Evolutionary conservation across 2,888 invertebrate species (phyloP).

Genomic region (Tubulanus polymorphus): DNA sequence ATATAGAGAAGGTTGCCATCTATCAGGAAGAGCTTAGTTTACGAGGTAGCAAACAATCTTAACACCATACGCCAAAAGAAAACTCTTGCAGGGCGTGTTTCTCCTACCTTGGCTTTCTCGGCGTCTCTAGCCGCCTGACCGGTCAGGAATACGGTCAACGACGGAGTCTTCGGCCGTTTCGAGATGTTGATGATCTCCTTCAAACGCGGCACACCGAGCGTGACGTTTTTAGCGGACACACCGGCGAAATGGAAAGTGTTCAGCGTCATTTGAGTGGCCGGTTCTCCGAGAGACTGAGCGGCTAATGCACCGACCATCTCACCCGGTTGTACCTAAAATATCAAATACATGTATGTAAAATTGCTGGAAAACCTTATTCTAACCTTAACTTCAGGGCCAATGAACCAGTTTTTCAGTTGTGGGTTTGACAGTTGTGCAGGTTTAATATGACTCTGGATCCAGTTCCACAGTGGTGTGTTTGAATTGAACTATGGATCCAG

Average conservation of each 20-base stretch:
- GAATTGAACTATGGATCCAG: not conserved
- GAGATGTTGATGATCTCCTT: constrained; percentile 95
- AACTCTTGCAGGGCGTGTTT: too few relatives aligned
- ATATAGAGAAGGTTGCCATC: too few relatives aligned
- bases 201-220: constrained; percentile 95
- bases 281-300: constrained; percentile 97
- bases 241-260: constrained; percentile 99
- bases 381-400: too few relatives aligned
- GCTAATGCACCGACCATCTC: constrained; percentile 99
- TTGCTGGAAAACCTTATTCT: too few relatives aligned
- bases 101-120: constrained; percentile 84
- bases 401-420: too few relatives aligned
- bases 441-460: too few relatives aligned
- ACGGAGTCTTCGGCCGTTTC: constrained; percentile 98
- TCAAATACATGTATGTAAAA: not conserved
- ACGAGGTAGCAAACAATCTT: too few relatives aligned
- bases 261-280: constrained; percentile 85
- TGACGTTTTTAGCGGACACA: constrained; percentile 99
- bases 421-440: too few relatives aligned
- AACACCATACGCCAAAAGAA: too few relatives aligned
- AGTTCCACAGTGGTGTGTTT: too few relatives aligned
- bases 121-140: constrained; percentile 98
- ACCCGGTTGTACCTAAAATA: constrained; percentile 67
- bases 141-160: constrained; percentile 93
- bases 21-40: too few relatives aligned